Conservation (phyloP, 2,888 invertebrate genomes). For the Drosophila pseudotalamancana region DNA sequence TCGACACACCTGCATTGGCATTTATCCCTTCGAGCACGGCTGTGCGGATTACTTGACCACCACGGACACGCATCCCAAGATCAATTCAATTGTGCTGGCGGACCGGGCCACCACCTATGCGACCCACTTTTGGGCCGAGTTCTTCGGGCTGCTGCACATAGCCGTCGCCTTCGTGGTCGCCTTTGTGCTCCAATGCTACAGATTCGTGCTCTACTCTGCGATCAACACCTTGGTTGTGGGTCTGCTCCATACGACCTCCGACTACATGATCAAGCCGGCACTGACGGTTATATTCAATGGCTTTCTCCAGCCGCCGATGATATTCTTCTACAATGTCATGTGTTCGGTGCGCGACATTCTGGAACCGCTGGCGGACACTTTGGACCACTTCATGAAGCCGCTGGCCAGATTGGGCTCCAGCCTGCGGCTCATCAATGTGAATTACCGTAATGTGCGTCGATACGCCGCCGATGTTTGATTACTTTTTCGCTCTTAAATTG, state of each 20-base stretch:
- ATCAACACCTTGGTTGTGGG: slow-evolving; percentile 87
- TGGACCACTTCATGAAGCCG: slow-evolving; percentile 84
- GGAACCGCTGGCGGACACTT: slow-evolving; percentile 86
- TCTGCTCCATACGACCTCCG: slow-evolving; percentile 87
- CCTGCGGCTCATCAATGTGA: slow-evolving; percentile 75
- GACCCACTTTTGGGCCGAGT: slow-evolving; percentile 88
- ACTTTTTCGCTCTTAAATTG: slow-evolving; percentile 20
- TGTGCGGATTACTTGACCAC: slow-evolving; percentile 87
- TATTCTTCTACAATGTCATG: slow-evolving; percentile 87
- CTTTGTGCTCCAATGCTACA: slow-evolving; percentile 87
- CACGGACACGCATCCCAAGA: slow-evolving; percentile 87
- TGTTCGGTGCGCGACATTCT: slow-evolving; percentile 87
- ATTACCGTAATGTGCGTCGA: slow-evolving; percentile 68
- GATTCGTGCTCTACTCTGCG: slow-evolving; percentile 86
- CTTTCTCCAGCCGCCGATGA: slow-evolving; percentile 88
- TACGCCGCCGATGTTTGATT: slow-evolving; percentile 62
- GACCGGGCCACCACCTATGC: slow-evolving; percentile 87
- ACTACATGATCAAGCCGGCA: slow-evolving; percentile 88
- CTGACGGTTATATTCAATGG: slow-evolving; percentile 88
- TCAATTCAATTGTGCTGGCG: slow-evolving; percentile 86
- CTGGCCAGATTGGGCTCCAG: slow-evolving; percentile 73
- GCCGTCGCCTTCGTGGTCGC: slow-evolving; percentile 87
- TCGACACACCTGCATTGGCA: slow-evolving; percentile 85
- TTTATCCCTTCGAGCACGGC: slow-evolving; percentile 89
- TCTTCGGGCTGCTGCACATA: slow-evolving; percentile 88